A percentile compares a stretch with the other conserved stretches of the same genome.
These are phyloP conservation scores for Ischnus inquisitorius DNA, from an alignment of 2,888 invertebrate species.

Conservation along the genomic window DNA sequence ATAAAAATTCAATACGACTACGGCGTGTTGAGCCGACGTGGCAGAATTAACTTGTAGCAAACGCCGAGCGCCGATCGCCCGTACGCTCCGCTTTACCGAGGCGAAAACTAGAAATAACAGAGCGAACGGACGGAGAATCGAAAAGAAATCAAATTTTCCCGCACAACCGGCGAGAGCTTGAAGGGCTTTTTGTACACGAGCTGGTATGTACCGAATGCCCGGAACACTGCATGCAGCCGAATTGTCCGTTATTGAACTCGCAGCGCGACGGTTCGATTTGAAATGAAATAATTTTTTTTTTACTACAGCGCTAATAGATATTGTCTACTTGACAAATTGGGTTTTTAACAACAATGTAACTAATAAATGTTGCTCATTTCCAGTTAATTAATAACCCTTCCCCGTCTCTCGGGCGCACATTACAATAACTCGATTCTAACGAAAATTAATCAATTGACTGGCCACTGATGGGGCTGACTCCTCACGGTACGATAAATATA, in stretches of 20 bases:
- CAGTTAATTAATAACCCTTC: no score
- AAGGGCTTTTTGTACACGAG: background rate
- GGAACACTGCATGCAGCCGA: no score
- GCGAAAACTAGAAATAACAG: background rate
- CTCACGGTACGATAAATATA: no score
- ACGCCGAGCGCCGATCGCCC: background rate
- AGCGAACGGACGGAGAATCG: background rate
- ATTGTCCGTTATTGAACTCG: no score
- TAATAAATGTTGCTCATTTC: no score
- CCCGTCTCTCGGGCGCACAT: no score
- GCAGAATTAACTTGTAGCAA: background rate
- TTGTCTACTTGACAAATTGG: no score
- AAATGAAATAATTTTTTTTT: no score
- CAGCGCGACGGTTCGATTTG: no score
- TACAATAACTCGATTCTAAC: no score
- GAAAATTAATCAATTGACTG: background rate
- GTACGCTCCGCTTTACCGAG: background rate
- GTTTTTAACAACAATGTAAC: no score
- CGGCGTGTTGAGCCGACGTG: background rate
- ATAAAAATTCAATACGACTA: constrained; percentile 31
- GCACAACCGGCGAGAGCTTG: background rate
- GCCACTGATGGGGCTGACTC: background rate
- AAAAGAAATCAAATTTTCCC: background rate
- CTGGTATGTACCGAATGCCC: background rate
- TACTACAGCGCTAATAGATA: no score